Percentiles rank a stretch among this genome's conserved stretches.
These are phyloP conservation scores for Choreutis nemorana DNA, from an alignment of 2,888 invertebrate species.

Conservation along the genomic window DNA sequence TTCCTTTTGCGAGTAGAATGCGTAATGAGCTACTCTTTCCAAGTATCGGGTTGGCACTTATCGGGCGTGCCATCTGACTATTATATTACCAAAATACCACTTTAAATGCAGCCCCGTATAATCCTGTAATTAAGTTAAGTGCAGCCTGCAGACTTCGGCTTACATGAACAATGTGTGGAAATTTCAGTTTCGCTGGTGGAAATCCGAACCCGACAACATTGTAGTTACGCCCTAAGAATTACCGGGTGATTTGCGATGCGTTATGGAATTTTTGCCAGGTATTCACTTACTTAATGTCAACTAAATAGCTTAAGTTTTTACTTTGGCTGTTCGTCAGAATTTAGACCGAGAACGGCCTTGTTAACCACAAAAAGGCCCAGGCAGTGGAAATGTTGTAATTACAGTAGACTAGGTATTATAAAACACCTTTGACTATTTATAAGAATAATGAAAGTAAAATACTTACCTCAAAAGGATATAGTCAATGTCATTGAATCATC, in stretches of 20 bases:
- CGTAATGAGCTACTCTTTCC: slow-evolving; percentile 56
- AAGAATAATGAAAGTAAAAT: too few relatives aligned
- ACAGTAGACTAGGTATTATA: too few relatives aligned
- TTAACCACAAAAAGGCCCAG: too few relatives aligned
- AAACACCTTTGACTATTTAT: too few relatives aligned
- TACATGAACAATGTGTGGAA: slow-evolving; percentile 49
- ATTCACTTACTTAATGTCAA: too few relatives aligned
- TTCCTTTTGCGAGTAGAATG: slow-evolving; percentile 53
- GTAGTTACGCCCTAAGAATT: slow-evolving; percentile 43
- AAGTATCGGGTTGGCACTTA: slow-evolving; percentile 53
- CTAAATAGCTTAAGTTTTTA: too few relatives aligned
- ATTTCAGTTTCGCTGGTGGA: slow-evolving; percentile 57
- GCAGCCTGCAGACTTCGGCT: slow-evolving; percentile 30
- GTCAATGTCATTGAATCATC: too few relatives aligned
- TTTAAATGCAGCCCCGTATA: slow-evolving; percentile 54
- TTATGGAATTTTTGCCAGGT: slow-evolving; percentile 17
- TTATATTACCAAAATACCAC: slow-evolving; percentile 64
- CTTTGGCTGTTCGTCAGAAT: too few relatives aligned
- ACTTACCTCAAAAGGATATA: too few relatives aligned
- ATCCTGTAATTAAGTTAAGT: slow-evolving; percentile 64
- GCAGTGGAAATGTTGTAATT: too few relatives aligned
- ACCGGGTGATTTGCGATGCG: slow-evolving; percentile 39
- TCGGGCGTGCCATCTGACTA: slow-evolving; percentile 64
- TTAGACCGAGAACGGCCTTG: too few relatives aligned
- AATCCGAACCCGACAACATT: slow-evolving; percentile 32